These are phyloP conservation scores for Rhinolophus sinicus DNA, from an alignment of 2,113 vertebrate species.

Conservation along the genomic window DNA sequence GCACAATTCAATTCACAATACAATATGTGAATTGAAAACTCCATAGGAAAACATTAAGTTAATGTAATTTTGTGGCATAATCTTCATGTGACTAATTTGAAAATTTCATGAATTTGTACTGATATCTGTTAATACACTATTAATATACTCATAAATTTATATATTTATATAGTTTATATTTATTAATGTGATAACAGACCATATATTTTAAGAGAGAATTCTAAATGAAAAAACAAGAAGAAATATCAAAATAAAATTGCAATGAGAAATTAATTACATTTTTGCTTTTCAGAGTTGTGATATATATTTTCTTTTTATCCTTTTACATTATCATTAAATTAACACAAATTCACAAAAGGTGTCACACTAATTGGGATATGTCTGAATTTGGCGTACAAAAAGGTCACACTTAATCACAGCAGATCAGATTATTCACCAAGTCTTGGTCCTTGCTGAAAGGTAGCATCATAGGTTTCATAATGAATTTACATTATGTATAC, in stretches of 20 bases:
- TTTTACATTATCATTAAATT: constrained; percentile 52
- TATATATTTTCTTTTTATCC: constrained; percentile 20
- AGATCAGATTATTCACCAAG: constrained; percentile 19
- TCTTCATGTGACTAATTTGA: not conserved
- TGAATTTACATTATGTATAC: not conserved
- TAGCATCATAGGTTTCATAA: not conserved
- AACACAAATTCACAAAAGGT: constrained; percentile 53
- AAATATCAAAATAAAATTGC: not conserved
- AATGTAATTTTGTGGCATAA: not conserved
- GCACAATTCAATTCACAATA: not conserved
- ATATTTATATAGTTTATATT: not conserved
- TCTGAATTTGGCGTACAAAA: constrained; percentile 42
- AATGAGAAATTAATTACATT: constrained; percentile 36
- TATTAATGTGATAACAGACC: not conserved
- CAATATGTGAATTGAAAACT: no score
- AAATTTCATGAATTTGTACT: not conserved
- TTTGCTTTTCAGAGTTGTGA: constrained; percentile 47
- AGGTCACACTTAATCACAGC: constrained; percentile 36
- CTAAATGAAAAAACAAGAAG: not conserved
- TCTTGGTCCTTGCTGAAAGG: not conserved
- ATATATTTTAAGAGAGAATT: constrained; percentile 18
- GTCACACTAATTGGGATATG: constrained; percentile 51
- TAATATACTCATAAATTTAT: not conserved
- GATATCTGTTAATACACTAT: not conserved
- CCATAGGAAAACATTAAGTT: not conserved